Conservation (phyloP, 1,140 invertebrate species). For the Brachionus manjavacas region DNA sequence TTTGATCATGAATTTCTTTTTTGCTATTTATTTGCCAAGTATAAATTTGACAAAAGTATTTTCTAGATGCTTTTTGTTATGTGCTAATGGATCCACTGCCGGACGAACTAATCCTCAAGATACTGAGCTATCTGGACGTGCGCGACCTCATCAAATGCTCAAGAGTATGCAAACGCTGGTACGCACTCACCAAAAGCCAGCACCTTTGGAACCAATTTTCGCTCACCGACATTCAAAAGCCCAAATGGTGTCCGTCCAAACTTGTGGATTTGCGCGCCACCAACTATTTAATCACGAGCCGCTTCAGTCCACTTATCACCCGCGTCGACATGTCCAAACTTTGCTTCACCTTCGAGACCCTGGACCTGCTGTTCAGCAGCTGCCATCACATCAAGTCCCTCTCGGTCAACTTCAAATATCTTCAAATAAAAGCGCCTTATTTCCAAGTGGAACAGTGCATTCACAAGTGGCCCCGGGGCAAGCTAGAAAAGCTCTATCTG, state of each 20-base stretch:
- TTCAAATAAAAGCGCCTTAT: slow-evolving; percentile 27
- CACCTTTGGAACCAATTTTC: slow-evolving; percentile 7
- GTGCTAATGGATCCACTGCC: not conserved
- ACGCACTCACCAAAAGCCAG: not conserved
- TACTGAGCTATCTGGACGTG: not conserved
- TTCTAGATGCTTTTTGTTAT: not conserved
- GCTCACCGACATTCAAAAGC: slow-evolving; percentile 34
- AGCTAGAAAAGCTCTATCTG: slow-evolving; percentile 37
- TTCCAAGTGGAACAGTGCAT: slow-evolving; percentile 23
- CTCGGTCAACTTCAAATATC: slow-evolving; percentile 20
- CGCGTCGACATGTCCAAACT: slow-evolving; percentile 31
- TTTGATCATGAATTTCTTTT: not conserved
- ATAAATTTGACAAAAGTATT: not conserved
- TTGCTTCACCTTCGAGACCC: slow-evolving; percentile 30
- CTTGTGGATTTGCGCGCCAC: not conserved
- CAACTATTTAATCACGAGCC: not conserved
- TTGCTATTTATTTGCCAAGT: not conserved
- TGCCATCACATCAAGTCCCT: slow-evolving; percentile 14
- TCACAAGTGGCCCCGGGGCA: slow-evolving; percentile 1
- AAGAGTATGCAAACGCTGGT: not conserved
- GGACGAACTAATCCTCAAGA: slow-evolving; percentile 15
- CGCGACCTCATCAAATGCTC: not conserved
- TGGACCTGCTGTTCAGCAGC: not conserved
- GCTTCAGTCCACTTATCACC: not conserved
- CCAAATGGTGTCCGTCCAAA: slow-evolving; percentile 32